These are phyloP conservation scores for Callinectes sapidus DNA, from an alignment of 2,888 invertebrate genomes.

Conservation along the genomic window DNA sequence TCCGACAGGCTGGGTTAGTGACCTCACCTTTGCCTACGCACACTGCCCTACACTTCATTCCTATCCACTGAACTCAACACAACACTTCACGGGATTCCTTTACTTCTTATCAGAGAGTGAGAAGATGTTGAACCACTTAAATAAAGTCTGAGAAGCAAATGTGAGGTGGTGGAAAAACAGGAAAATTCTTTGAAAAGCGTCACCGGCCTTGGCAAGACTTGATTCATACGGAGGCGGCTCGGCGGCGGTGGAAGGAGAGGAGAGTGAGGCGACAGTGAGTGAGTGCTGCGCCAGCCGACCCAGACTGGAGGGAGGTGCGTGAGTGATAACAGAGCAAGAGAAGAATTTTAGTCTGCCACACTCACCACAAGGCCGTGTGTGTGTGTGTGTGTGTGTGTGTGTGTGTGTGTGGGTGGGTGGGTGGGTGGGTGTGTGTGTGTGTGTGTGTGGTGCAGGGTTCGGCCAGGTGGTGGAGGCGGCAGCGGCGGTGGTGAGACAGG, in stretches of 20 bases:
- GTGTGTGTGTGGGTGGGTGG: constrained; percentile 20
- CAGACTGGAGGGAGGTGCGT: background rate
- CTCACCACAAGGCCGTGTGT: background rate
- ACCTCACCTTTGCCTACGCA: background rate
- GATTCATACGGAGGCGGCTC: background rate
- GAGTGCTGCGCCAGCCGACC: background rate
- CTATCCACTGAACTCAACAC: background rate
- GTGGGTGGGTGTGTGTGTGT: constrained; percentile 12
- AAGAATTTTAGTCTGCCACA: background rate
- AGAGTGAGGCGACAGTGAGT: background rate
- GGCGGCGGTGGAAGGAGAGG: background rate
- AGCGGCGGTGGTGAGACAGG: constrained; percentile 15
- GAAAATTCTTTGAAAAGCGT: background rate
- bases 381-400: constrained; percentile 23
- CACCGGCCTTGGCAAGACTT: background rate
- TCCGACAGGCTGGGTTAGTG: constrained; percentile 24
- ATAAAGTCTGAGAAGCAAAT: constrained; percentile 2
- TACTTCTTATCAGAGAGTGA: background rate
- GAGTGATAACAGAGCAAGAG: background rate
- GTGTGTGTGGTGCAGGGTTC: background rate
- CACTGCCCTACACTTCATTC: background rate
- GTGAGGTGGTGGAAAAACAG: background rate
- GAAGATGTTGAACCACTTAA: background rate
- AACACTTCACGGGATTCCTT: background rate
- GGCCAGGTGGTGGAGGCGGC: background rate